Evolutionary conservation across 2,797 vertebrate species (phyloP).

Genomic region (Phrynocephalus guinanensis): DNA sequence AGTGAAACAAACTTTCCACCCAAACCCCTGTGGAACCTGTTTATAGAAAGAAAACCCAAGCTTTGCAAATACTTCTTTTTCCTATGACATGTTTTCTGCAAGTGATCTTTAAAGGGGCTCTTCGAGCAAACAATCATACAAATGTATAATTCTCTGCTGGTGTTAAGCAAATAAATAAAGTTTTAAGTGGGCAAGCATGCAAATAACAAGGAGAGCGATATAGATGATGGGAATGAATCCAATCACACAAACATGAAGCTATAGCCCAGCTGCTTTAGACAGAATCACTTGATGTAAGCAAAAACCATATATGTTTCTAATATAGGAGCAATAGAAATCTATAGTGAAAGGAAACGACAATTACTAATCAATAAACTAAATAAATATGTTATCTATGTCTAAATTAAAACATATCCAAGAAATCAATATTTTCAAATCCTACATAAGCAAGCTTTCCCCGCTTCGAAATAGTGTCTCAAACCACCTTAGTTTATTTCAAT

Average conservation of each 20-base stretch:
- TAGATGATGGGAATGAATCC: background rate
- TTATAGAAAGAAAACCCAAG: background rate
- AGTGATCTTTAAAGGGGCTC: background rate
- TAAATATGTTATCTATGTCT: background rate
- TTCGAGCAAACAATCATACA: background rate
- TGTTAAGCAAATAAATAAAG: no score
- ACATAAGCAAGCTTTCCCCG: background rate
- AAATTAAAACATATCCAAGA: background rate
- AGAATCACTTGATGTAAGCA: background rate
- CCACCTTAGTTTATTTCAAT: conserved; percentile 3
- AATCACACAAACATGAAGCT: background rate
- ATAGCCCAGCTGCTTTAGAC: background rate
- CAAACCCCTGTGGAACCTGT: background rate
- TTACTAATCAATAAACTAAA: background rate
- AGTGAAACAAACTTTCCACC: background rate
- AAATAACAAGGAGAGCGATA: background rate
- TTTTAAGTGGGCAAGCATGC: no score
- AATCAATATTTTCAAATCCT: conserved; percentile 5
- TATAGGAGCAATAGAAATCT: background rate
- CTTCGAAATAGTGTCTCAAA: background rate
- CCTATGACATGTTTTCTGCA: background rate
- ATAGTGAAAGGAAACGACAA: background rate
- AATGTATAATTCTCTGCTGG: background rate
- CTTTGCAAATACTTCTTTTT: background rate
- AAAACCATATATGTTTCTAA: background rate